These are phyloP conservation scores for Rhea americana DNA, from an alignment of 2,113 vertebrate species.

Conservation along the genomic window DNA sequence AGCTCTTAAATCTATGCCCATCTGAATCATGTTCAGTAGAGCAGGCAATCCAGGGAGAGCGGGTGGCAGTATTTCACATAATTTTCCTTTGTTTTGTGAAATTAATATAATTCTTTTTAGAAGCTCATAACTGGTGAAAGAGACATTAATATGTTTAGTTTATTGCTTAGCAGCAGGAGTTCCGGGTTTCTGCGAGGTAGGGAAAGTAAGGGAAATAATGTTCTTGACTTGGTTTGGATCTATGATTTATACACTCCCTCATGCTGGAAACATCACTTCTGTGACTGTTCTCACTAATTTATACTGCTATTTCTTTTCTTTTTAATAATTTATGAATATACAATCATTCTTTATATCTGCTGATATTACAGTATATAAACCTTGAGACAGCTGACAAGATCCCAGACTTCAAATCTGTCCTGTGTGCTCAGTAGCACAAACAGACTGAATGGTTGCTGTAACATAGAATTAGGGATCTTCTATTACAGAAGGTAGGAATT, in stretches of 20 bases:
- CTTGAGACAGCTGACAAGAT: background rate
- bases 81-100: background rate
- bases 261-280: background rate
- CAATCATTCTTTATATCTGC: background rate
- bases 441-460: background rate
- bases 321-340: background rate
- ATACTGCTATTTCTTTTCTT: background rate
- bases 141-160: background rate
- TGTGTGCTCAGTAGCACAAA: background rate
- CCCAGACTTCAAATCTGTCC: background rate
- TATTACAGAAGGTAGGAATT: fast-evolving
- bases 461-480: fast-evolving
- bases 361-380: background rate
- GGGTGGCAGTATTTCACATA: background rate
- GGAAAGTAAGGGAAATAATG: background rate
- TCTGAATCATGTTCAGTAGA: fast-evolving
- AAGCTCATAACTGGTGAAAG: background rate
- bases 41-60: background rate
- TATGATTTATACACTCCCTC: background rate
- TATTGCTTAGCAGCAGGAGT: constrained; percentile 23
- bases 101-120: background rate
- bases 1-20: no score
- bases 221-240: background rate
- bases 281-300: background rate
- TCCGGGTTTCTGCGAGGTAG: background rate